Evolutionary conservation across 2,113 vertebrate species (phyloP).

Genomic region (Carassius gibelio): DNA sequence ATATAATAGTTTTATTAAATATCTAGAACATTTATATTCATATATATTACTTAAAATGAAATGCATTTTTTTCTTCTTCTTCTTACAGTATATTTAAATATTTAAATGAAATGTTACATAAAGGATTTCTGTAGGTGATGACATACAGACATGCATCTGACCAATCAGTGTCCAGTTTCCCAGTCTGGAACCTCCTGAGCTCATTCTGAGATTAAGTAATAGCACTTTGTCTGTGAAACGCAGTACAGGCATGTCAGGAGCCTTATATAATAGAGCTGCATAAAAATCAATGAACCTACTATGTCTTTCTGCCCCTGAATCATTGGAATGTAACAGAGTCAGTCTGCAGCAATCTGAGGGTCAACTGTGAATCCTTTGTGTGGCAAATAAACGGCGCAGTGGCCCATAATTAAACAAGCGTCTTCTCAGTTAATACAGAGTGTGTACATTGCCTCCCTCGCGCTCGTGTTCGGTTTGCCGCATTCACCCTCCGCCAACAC

Average conservation of each 20-base stretch:
- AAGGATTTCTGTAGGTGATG: not conserved
- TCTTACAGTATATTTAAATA: no score
- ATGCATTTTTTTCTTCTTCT: no score
- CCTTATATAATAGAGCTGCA: constrained; percentile 20
- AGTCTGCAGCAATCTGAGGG: not conserved
- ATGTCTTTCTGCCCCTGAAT: constrained; percentile 2
- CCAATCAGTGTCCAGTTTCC: not conserved
- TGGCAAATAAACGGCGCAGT: constrained; percentile 5
- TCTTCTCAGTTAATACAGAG: not conserved
- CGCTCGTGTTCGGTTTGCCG: not conserved
- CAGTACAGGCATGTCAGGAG: not conserved
- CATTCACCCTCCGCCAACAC: not conserved
- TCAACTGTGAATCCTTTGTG: constrained; percentile 25
- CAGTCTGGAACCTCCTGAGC: not conserved
- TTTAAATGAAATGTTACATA: no score
- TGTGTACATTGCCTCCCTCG: not conserved
- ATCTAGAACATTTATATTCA: no score
- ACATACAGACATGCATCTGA: not conserved
- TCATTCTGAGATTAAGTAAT: not conserved
- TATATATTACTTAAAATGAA: no score
- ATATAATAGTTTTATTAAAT: no score
- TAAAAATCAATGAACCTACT: constrained; percentile 23
- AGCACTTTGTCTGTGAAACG: constrained; percentile 35
- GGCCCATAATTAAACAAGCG: constrained; percentile 22
- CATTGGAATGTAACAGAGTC: constrained; percentile 11